Evolutionary conservation across 2,113 vertebrate genomes (phyloP), one percentile per base, ranked within the genome.

Genomic region (Shinisaurus crocodilurus): DNA sequence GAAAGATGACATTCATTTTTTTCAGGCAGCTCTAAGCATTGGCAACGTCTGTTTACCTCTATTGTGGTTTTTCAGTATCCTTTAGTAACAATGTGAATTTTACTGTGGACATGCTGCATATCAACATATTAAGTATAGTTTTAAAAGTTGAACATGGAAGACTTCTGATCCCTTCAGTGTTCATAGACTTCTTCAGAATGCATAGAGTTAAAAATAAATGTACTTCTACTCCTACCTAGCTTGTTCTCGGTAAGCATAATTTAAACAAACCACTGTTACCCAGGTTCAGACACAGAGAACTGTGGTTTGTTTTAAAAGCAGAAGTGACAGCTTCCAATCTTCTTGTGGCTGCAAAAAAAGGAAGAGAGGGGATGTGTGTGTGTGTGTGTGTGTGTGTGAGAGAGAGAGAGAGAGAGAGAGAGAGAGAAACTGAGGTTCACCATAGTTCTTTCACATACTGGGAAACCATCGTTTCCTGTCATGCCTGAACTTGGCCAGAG

Each of bases 41-140:
- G 85, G 0, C 3, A 18, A 27, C 3, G 63, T 82, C 29, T 54
- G 76, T 16, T 81, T 54, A 3, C n/a, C 0, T 0, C 1, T 50
- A 48, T 13, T 77, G 6, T 48, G 63, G 69, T 34, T 65, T 50
- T n/a, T 37, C 10, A 37, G 32, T 50, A 1, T 40, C 72, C 54
- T 29, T 69, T 34, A 57, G 48, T 20, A 37, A 32, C 10, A 48
- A n/a, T 5, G 65, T 29, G 13, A 7, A 5, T 3, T 67, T 67
- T 67, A 70, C 16, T 32, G 70, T 20, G 27, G n/a, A 45, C 43
- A 67, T 50, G 20, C 18, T 50, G 57, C 43, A 65, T 3, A 13
- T 69, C 76, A 48, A 23, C 34, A 20, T 16, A 27, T 69, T 27
- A 18, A 69, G 60, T 40, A 40, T 40, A 60, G 57, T 83, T 65